Evolutionary conservation across 2,113 vertebrate genomes (phyloP).

Genomic region (Scortum barcoo): DNA sequence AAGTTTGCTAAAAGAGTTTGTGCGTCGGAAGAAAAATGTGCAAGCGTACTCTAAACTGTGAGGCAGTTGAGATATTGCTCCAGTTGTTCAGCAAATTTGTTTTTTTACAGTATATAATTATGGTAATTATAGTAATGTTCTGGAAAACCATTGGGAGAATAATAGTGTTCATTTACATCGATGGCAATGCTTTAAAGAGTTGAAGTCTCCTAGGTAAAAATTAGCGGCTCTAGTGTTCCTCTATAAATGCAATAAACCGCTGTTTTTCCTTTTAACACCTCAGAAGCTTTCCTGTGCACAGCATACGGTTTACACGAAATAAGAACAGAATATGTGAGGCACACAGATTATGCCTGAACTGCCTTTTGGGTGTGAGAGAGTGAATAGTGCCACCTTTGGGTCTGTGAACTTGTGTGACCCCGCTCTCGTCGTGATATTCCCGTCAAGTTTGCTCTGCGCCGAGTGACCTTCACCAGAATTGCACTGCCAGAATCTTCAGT

Average conservation of each 20-base stretch:
- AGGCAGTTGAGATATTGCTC: slow-evolving; percentile 44
- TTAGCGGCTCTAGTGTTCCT: slow-evolving; percentile 51
- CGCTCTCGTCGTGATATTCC: not conserved
- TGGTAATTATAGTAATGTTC: slow-evolving; percentile 73
- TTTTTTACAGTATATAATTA: slow-evolving; percentile 67
- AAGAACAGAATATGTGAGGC: not conserved
- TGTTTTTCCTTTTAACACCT: slow-evolving; percentile 42
- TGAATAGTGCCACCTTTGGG: not conserved
- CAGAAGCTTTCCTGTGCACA: slow-evolving; percentile 13
- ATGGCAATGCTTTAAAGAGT: slow-evolving; percentile 66
- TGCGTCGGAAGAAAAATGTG: slow-evolving; percentile 51
- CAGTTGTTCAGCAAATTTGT: slow-evolving; percentile 47
- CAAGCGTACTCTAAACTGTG: slow-evolving; percentile 40
- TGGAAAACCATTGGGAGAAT: slow-evolving; percentile 60
- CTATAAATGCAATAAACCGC: slow-evolving; percentile 47
- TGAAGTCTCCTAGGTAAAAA: slow-evolving; percentile 72
- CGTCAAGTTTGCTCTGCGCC: not conserved
- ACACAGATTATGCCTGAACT: not conserved
- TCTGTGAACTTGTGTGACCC: not conserved
- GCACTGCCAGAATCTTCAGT: slow-evolving; percentile 19
- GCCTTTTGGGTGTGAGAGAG: not conserved
- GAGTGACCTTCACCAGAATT: slow-evolving; percentile 36
- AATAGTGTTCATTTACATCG: slow-evolving; percentile 72
- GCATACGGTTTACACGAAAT: not conserved
- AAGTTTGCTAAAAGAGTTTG: slow-evolving; percentile 56